Percentiles rank a stretch among this genome's conserved stretches.
phyloP scores from a whole-genome alignment of 2,888 invertebrate genomes.

The Blera fallax region DNA sequence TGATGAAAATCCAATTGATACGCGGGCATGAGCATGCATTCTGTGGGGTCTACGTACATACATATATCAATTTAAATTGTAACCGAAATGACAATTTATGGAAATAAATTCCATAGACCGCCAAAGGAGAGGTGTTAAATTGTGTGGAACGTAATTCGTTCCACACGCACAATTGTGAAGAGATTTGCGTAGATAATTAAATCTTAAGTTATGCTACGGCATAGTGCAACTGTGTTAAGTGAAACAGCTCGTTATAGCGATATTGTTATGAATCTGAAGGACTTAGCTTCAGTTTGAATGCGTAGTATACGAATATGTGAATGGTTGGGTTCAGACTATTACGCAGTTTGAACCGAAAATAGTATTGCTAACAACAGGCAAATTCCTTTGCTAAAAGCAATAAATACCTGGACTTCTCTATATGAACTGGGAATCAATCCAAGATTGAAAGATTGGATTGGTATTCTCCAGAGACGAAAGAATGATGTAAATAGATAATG shows the following conservation, averaged over 20 bases:
- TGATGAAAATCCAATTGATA: conserved; percentile 69
- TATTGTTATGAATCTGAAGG: background rate
- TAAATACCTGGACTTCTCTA: no score
- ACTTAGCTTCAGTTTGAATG: background rate
- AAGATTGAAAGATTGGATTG: no score
- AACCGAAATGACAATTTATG: conserved; percentile 28
- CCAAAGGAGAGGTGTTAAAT: conserved; percentile 36
- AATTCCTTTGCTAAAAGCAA: no score
- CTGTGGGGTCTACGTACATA: conserved; percentile 68
- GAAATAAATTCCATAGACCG: background rate
- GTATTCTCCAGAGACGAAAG: no score
- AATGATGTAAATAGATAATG: no score
- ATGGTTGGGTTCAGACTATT: no score
- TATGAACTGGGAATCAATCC: no score
- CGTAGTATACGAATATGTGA: no score
- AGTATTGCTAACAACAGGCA: no score
- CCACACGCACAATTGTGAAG: background rate
- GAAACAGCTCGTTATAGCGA: background rate
- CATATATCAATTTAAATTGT: conserved; percentile 44
- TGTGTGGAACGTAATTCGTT: conserved; percentile 53
- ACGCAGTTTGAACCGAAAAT: no score
- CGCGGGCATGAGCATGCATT: conserved; percentile 51
- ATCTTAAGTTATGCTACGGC: conserved; percentile 6
- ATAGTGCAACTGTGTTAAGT: background rate
- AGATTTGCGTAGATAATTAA: conserved; percentile 35